Evolutionary conservation across 2,888 invertebrate species (phyloP), one percentile per base, ranked within the genome.

Genomic region (Thecophora atra): DNA sequence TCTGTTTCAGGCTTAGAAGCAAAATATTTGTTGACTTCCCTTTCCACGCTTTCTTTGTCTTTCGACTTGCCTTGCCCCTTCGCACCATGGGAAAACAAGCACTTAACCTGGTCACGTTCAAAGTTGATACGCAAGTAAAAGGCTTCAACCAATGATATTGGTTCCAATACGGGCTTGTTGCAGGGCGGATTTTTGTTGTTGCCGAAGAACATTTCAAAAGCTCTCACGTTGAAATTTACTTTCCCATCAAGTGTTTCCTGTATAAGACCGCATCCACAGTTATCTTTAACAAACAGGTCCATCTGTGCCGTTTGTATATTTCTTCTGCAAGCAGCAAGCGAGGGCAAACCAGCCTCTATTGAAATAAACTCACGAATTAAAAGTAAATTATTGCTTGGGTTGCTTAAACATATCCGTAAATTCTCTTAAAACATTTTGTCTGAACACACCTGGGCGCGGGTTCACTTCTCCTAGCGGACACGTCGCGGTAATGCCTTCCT

Each of bases 141-240:
- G 0, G 84, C 84, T 52, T 83, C 83, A n/a, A 83, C 21, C 65
- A 84, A 72, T 1, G 78, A 77, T 11, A 84, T 79, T 11, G 83
- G 82, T 64, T 81, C 83, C 1, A 81, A 58, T 4, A 72, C 71
- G 4, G 72, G 51, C 0, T 77, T 76, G 15, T 71, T 73, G 0
- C 65, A 21, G 0, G 82, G 81, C 42, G 75, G 11, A 0, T 47
- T 11, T 0, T 21, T 4, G 19, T 65, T 71, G 2, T 54, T 17
- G 3, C 75, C 74, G 60, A 77, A 78, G 3, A 77, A 71, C 4
- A 81, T 76, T 3, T 78, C 73, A 28, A 76, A 78, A 0, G 81
- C 75, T 13, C 69, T 11, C 0, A 70, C 24, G 72, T 83, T 83
- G 54, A 84, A 83, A 47, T 84, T 66, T 4, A 76, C 75, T 0